A percentile compares a stretch with the other conserved stretches of the same genome.
These are phyloP conservation scores for Labeo rohita DNA, from an alignment of 2,113 vertebrate genomes.

Conservation along the genomic window DNA sequence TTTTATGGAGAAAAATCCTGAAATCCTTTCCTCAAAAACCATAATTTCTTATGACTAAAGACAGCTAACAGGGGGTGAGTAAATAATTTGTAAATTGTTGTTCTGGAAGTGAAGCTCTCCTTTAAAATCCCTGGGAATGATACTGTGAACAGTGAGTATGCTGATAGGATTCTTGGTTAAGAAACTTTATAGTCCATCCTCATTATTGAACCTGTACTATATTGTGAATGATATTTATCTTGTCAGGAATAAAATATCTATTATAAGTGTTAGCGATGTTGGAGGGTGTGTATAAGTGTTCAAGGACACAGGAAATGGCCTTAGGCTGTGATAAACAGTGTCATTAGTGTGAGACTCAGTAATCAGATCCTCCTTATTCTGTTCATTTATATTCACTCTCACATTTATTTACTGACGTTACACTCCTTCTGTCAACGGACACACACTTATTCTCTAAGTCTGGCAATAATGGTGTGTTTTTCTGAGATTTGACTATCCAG, in stretches of 20 bases:
- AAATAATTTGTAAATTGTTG: too few relatives aligned
- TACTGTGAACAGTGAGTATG: not conserved
- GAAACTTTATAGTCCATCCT: not conserved
- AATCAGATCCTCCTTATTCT: slow-evolving; percentile 1
- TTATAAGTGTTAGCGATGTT: slow-evolving; percentile 2
- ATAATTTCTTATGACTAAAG: too few relatives aligned
- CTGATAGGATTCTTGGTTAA: not conserved
- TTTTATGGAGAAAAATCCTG: too few relatives aligned
- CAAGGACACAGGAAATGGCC: slow-evolving; percentile 17
- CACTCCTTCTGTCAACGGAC: not conserved
- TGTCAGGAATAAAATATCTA: not conserved
- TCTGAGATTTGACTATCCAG: not conserved
- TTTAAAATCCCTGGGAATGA: not conserved
- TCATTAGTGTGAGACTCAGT: not conserved
- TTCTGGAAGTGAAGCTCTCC: too few relatives aligned
- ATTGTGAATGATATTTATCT: not conserved
- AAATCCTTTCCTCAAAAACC: too few relatives aligned
- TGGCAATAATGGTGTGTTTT: not conserved
- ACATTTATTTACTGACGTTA: slow-evolving; percentile 12
- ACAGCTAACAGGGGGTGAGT: too few relatives aligned
- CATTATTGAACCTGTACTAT: not conserved
- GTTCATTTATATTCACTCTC: slow-evolving; percentile 17
- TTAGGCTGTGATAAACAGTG: not conserved
- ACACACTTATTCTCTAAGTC: not conserved
- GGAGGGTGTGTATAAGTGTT: slow-evolving; percentile 27